phyloP scores from a whole-genome alignment of 2,797 vertebrate genomes.

The Philypnodon macrostomus region DNA sequence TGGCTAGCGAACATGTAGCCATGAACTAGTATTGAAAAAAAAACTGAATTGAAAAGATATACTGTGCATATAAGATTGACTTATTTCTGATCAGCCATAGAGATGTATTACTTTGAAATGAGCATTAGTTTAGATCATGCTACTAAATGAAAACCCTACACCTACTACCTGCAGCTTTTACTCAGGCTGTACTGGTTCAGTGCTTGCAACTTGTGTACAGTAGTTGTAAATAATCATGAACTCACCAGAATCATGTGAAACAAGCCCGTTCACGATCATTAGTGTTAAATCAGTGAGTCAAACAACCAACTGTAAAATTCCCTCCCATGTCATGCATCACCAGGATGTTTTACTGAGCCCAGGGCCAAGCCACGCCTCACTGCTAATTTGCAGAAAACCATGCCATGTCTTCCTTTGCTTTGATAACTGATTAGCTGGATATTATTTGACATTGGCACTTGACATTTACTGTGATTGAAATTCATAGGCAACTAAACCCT shows the following conservation, averaged over 20 bases:
- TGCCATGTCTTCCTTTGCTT: constrained; percentile 35
- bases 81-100: background rate
- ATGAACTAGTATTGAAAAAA: background rate
- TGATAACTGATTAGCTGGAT: constrained; percentile 39
- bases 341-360: constrained; percentile 38
- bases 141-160: constrained; percentile 51
- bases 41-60: background rate
- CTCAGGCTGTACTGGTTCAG: constrained; percentile 34
- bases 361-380: constrained; percentile 52
- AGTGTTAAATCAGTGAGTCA: constrained; percentile 28
- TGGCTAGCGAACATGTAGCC: background rate
- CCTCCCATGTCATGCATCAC: constrained; percentile 16
- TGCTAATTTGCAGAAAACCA: constrained; percentile 57
- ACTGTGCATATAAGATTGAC: background rate
- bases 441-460: constrained; percentile 45
- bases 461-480: constrained; percentile 53
- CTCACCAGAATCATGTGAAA: constrained; percentile 25
- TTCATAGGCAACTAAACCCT: constrained; percentile 32
- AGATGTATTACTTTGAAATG: background rate
- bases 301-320: constrained; percentile 17
- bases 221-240: constrained; percentile 62
- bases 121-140: background rate
- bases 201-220: constrained; percentile 56
- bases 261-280: constrained; percentile 27
- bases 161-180: constrained; percentile 47